Conservation (phyloP, 2,888 invertebrate genomes). For the Scelioninae gen. 1 region DNA sequence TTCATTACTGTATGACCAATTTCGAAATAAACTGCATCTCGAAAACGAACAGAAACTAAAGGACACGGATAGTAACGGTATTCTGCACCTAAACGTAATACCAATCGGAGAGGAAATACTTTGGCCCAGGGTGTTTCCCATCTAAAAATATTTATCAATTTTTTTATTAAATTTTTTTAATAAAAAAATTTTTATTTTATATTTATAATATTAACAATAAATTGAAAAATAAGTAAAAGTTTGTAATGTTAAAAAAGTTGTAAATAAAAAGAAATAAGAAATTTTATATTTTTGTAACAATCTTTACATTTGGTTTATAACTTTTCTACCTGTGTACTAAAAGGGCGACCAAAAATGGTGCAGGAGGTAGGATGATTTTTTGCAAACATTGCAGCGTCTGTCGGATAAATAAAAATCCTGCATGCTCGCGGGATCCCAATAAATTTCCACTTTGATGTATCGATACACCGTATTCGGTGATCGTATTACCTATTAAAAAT, state of each 20-base stretch:
- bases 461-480: conserved; percentile 89
- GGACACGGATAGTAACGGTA: conserved; percentile 94
- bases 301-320: no score
- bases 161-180: neutral
- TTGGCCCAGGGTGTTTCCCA: conserved; percentile 94
- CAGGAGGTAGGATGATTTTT: conserved; percentile 89
- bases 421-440: conserved; percentile 89
- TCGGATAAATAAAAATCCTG: conserved; percentile 92
- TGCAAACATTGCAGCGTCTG: conserved; percentile 93
- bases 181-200: neutral
- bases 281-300: no score
- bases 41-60: conserved; percentile 90
- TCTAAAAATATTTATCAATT: conserved; percentile 76
- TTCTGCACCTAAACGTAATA: conserved; percentile 92
- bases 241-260: no score
- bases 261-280: neutral
- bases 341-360: conserved; percentile 91
- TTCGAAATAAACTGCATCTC: conserved; percentile 92
- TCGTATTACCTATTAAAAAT: conserved; percentile 87
- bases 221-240: neutral
- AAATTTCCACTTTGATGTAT: conserved; percentile 87
- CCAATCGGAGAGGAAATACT: conserved; percentile 89
- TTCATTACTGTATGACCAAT: conserved; percentile 95
- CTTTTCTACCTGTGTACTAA: conserved; percentile 90
- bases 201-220: neutral